Evolutionary conservation across 2,797 vertebrate species (phyloP).

Genomic region (Coluber constrictor): DNA sequence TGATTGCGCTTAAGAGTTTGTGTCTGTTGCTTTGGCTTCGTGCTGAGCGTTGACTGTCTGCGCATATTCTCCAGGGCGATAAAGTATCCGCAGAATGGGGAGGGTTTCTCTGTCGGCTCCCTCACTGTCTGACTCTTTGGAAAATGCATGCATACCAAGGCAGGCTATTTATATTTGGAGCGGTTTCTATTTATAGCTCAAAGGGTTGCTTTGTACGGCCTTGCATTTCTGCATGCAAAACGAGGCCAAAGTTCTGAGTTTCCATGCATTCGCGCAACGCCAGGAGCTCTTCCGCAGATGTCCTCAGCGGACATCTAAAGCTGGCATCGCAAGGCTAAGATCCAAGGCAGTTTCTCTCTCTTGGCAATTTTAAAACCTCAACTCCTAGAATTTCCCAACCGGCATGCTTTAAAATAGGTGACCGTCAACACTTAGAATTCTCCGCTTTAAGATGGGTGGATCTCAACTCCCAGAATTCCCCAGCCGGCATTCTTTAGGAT

Average conservation of each 20-base stretch:
- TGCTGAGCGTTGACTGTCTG: fast-evolving
- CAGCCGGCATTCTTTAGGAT: too few relatives aligned
- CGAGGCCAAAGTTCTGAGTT: not conserved
- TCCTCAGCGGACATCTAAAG: not conserved
- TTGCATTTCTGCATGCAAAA: not conserved
- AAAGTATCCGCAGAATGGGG: not conserved
- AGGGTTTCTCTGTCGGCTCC: not conserved
- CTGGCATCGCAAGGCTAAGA: not conserved
- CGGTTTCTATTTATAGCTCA: not conserved
- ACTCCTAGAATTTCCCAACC: too few relatives aligned
- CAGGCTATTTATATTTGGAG: not conserved
- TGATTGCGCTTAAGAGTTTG: not conserved
- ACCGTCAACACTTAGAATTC: too few relatives aligned
- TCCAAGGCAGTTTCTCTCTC: not conserved
- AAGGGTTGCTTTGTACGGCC: not conserved
- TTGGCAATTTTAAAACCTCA: too few relatives aligned
- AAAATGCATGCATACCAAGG: not conserved
- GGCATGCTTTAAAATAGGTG: too few relatives aligned
- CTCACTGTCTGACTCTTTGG: not conserved
- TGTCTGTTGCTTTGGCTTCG: slow-evolving; percentile 12
- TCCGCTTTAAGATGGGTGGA: too few relatives aligned
- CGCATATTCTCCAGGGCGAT: not conserved
- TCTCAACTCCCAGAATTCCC: too few relatives aligned
- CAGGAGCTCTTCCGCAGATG: not conserved
- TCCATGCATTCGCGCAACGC: not conserved